Percentiles rank a stretch among this genome's conserved stretches.
phyloP scores from a whole-genome alignment of 2,797 vertebrate genomes.

The Xenopus petersii region DNA sequence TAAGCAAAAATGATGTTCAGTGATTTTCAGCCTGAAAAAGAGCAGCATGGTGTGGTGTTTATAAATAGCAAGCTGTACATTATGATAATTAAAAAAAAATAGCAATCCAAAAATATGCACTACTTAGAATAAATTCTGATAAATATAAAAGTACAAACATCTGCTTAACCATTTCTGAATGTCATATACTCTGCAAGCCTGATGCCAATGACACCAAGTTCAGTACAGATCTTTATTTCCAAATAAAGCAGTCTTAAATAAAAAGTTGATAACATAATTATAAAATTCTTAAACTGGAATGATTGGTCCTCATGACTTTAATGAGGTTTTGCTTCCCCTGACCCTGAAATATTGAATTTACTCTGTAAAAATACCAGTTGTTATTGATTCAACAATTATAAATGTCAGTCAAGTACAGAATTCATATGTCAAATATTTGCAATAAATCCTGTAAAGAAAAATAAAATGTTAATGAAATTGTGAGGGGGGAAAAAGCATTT shows the following conservation, averaged over 20 bases:
- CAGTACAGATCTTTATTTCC: slow-evolving; percentile 52
- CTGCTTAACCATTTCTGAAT: neutral
- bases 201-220: slow-evolving; percentile 26
- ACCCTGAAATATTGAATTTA: slow-evolving; percentile 90
- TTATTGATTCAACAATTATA: slow-evolving; percentile 98
- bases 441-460: slow-evolving; percentile 72
- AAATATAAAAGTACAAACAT: slow-evolving; percentile 15
- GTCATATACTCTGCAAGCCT: slow-evolving; percentile 10
- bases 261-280: slow-evolving; percentile 60
- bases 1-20: too few relatives aligned
- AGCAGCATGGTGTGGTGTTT: neutral
- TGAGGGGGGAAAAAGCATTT: too few relatives aligned
- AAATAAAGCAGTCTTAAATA: slow-evolving; percentile 45
- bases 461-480: slow-evolving; percentile 3
- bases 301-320: slow-evolving; percentile 86
- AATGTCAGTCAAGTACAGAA: slow-evolving; percentile 93
- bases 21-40: neutral
- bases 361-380: slow-evolving; percentile 95
- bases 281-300: slow-evolving; percentile 57
- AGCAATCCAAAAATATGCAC: slow-evolving; percentile 9
- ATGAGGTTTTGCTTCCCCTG: slow-evolving; percentile 79
- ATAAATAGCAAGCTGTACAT: neutral
- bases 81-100: neutral
- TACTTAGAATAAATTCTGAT: slow-evolving; percentile 20
- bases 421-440: slow-evolving; percentile 88